Evolutionary conservation across 2,113 vertebrate species (phyloP), one percentile per base, ranked within the genome.

Genomic region (Nothobranchius furzeri): DNA sequence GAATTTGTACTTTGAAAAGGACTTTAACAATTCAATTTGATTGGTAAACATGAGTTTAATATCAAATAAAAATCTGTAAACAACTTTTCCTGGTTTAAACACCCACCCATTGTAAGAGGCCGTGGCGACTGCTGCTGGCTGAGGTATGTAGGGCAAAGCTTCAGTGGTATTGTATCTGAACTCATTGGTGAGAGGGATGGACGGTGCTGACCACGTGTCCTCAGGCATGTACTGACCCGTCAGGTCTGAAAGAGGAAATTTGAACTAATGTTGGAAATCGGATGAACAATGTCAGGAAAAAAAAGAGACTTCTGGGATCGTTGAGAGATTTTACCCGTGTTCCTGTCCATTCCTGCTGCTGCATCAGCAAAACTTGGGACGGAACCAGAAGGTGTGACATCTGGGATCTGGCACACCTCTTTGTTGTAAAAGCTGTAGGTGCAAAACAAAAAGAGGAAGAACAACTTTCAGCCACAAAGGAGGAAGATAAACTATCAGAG

Each of bases 101-200:
- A 40, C 86, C 4, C 94, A 95, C 97, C 96, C 93, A 36, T 92
- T 94, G 74, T 94, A 97, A 2, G 94, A 53, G 4, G 30, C 30
- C 30, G 30, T 30, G 30, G 66, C 77, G 1, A 91, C 64, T 43
- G 91, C 70, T 0, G 94, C 71, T 64, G 93, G 93, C 70, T 94
- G 95, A 69, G 93, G 87, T 85, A 94, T 70, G 37, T 93, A 93
- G 0, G 94, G 88, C 63, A 93, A 68, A 2, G 93, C 85, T 74
- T 90, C 96, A n/a, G 95, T 90, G 78, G 95, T 86, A 73, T 94
- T 92, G 82, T 97, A 98, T 86, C 92, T 94, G 76, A 98, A 93
- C 78, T 94, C 91, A 66, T 93, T 96, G 46, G 95, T 92, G 81
- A 97, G 69, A 6, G 96, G 96, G 68, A 95, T 81, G 1, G 95